Evolutionary conservation across 1,140 invertebrate species (phyloP).

Genomic region (Sminthurinus signatus): DNA sequence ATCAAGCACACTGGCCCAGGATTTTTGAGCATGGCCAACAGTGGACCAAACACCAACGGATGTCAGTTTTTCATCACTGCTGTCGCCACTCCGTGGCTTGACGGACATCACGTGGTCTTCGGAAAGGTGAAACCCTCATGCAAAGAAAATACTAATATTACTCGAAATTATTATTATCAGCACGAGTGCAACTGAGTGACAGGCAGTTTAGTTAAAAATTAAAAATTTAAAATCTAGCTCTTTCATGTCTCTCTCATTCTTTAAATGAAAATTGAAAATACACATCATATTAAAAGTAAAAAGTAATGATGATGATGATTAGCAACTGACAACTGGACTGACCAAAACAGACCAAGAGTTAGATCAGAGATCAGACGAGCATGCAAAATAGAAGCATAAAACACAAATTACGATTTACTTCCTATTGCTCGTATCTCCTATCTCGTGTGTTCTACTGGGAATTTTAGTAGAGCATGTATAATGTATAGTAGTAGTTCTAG

Average conservation of each 20-base stretch:
- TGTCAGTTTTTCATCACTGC: constrained; percentile 96
- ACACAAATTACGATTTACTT: too few species aligned
- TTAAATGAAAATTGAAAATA: not conserved
- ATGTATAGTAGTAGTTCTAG: too few species aligned
- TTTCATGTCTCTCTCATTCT: too few species aligned
- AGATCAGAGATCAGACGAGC: too few species aligned
- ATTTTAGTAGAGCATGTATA: too few species aligned
- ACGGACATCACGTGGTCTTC: constrained; percentile 87
- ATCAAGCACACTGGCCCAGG: constrained; percentile 81
- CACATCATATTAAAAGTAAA: not conserved
- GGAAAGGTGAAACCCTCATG: constrained; percentile 90
- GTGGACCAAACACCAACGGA: constrained; percentile 59
- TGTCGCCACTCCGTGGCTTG: constrained; percentile 74
- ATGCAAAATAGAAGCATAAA: too few species aligned
- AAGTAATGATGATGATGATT: not conserved
- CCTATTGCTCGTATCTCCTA: too few species aligned
- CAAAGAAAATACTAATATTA: not conserved
- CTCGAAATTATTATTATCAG: not conserved
- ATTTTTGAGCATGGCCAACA: constrained; percentile 75
- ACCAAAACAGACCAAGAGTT: too few species aligned
- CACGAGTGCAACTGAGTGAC: not conserved
- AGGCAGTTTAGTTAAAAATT: not conserved
- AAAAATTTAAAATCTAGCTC: not conserved
- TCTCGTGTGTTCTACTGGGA: too few species aligned
- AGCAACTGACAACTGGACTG: too few species aligned